phyloP scores from a whole-genome alignment of 1,140 invertebrate species.

The Pogonomyrmex barbatus region DNA sequence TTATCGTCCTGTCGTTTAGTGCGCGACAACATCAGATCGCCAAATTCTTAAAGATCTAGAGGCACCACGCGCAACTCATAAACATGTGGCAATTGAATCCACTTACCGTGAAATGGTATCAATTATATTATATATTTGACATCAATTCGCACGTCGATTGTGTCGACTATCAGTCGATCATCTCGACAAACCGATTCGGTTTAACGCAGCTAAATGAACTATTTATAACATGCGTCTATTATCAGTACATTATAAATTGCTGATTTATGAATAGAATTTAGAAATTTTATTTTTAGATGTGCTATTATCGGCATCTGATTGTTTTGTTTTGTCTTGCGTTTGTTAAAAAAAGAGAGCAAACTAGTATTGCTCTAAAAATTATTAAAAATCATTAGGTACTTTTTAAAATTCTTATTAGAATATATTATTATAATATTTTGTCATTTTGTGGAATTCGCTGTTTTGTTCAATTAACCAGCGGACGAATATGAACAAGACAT shows the following conservation, averaged over 20 bases:
- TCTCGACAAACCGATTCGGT: neutral
- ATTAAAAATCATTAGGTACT: neutral
- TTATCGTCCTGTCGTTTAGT: neutral
- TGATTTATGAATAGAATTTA: constrained; percentile 18
- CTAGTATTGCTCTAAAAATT: neutral
- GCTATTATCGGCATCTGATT: constrained; percentile 24
- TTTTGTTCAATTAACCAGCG: neutral
- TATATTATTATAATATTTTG: neutral
- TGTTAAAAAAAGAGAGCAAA: neutral
- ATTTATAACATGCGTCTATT: constrained; percentile 25
- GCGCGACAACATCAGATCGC: neutral
- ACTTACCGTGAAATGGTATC: constrained; percentile 14
- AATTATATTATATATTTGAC: constrained; percentile 56
- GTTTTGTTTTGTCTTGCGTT: neutral
- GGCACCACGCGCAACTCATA: neutral
- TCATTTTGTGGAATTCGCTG: neutral
- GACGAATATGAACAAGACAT: constrained; percentile 24
- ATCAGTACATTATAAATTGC: constrained; percentile 7
- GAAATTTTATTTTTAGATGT: constrained; percentile 39
- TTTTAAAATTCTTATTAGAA: constrained; percentile 11
- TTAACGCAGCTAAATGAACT: constrained; percentile 42
- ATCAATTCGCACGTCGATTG: constrained; percentile 26
- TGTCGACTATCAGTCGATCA: constrained; percentile 21
- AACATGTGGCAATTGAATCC: constrained; percentile 36
- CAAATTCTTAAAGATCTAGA: neutral